A percentile compares a stretch with the other conserved stretches of the same genome.
Evolutionary conservation across 1,140 invertebrate species (phyloP).

Genomic region (Acromyrmex charruanus): DNA sequence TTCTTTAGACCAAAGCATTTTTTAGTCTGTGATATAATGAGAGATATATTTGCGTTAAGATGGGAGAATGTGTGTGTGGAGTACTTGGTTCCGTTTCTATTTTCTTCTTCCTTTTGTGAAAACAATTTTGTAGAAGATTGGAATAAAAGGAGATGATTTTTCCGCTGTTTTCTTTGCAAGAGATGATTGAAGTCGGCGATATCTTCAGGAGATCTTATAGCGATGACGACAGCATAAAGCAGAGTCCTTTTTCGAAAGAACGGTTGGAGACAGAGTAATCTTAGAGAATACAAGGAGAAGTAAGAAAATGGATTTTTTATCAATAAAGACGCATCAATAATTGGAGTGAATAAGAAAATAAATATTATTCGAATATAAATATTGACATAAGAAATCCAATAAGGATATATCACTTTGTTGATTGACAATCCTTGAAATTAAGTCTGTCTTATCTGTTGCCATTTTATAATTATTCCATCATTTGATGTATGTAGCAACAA

Average conservation of each 20-base stretch:
- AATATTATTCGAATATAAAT: background rate
- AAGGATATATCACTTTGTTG: background rate
- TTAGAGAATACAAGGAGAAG: background rate
- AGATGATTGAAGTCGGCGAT: slow-evolving; percentile 54
- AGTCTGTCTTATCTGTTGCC: slow-evolving; percentile 33
- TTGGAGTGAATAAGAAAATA: background rate
- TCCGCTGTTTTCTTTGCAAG: slow-evolving; percentile 34
- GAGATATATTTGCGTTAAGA: slow-evolving; percentile 77
- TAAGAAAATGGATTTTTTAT: slow-evolving; percentile 1
- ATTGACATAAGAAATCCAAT: background rate
- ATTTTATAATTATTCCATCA: background rate
- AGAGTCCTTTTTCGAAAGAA: slow-evolving; percentile 47
- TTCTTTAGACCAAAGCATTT: slow-evolving; percentile 87
- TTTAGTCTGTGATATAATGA: slow-evolving; percentile 86
- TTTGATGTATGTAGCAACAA: slow-evolving; percentile 14
- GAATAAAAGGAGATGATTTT: slow-evolving; percentile 35
- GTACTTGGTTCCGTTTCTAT: slow-evolving; percentile 62
- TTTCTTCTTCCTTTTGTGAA: slow-evolving; percentile 43
- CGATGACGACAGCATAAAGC: slow-evolving; percentile 37
- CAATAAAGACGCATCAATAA: background rate
- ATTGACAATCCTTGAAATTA: slow-evolving; percentile 10
- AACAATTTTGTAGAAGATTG: slow-evolving; percentile 29
- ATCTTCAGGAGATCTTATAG: slow-evolving; percentile 49
- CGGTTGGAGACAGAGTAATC: slow-evolving; percentile 30
- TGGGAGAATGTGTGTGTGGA: slow-evolving; percentile 78